A percentile compares a stretch with the other conserved stretches of the same genome.
phyloP scores from a whole-genome alignment of 2,888 invertebrate species.

The Ormyrus pomaceus region DNA sequence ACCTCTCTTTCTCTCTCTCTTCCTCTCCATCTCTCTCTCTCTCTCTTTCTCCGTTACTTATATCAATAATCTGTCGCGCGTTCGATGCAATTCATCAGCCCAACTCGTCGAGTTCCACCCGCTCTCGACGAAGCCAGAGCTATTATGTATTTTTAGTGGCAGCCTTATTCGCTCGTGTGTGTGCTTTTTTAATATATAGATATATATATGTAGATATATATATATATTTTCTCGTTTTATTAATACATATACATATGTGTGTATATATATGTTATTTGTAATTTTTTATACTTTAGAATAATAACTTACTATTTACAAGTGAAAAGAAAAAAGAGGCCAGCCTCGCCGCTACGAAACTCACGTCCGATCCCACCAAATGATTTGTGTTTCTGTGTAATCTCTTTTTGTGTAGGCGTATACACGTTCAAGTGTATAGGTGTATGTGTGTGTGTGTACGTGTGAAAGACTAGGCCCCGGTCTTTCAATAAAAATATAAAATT shows the following conservation, averaged over 20 bases:
- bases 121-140: slow-evolving; percentile 44
- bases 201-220: slow-evolving; percentile 26
- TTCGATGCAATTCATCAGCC: slow-evolving; percentile 47
- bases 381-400: slow-evolving; percentile 26
- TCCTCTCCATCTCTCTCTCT: slow-evolving; percentile 26
- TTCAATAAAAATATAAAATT: slow-evolving; percentile 59
- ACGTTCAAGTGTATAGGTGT: slow-evolving; percentile 4
- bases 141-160: slow-evolving; percentile 42
- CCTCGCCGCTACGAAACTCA: slow-evolving; percentile 44
- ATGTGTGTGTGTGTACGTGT: slow-evolving; percentile 21
- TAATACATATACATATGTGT: slow-evolving; percentile 39
- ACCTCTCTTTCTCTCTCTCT: not conserved
- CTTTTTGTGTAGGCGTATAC: not conserved
- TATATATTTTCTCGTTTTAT: slow-evolving; percentile 30
- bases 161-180: slow-evolving; percentile 50
- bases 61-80: slow-evolving; percentile 47
- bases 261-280: slow-evolving; percentile 43
- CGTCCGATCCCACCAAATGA: slow-evolving; percentile 41
- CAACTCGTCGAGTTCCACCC: slow-evolving; percentile 47
- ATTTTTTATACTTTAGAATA: slow-evolving; percentile 50
- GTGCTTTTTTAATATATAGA: slow-evolving; percentile 39
- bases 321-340: slow-evolving; percentile 56
- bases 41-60: slow-evolving; percentile 38
- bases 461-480: slow-evolving; percentile 58
- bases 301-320: slow-evolving; percentile 59